Evolutionary conservation across 1,140 invertebrate species (phyloP).

Genomic region (Drosophila tani): DNA sequence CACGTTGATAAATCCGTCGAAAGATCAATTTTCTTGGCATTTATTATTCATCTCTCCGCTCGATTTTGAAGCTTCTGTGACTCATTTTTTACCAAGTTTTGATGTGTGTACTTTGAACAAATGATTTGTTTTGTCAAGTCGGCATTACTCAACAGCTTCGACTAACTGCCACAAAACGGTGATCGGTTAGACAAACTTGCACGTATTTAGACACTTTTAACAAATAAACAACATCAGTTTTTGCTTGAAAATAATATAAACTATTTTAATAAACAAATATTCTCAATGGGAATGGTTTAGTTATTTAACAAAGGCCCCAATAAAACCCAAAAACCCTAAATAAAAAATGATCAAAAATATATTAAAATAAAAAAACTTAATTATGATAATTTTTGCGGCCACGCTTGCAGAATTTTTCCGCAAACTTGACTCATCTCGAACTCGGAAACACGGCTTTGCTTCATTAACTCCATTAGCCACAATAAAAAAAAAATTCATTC

Average conservation of each 20-base stretch:
- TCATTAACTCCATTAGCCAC: constrained; percentile 28
- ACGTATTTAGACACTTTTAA: not conserved
- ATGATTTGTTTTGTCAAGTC: constrained; percentile 36
- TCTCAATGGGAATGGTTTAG: not conserved
- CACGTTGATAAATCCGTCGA: not conserved
- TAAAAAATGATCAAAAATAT: not conserved
- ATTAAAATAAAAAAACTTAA: not conserved
- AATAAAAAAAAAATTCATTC: constrained; percentile 2
- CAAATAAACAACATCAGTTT: not conserved
- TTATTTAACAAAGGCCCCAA: too few species aligned
- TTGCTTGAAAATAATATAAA: not conserved
- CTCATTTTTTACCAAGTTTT: constrained; percentile 15
- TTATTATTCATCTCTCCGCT: not conserved
- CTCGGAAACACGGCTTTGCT: not conserved
- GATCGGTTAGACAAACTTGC: constrained; percentile 14
- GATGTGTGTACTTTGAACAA: constrained; percentile 13
- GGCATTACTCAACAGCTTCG: constrained; percentile 49
- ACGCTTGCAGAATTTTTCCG: constrained; percentile 1
- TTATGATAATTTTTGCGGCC: not conserved
- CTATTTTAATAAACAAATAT: not conserved
- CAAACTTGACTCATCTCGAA: constrained; percentile 10
- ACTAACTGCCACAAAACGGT: constrained; percentile 7
- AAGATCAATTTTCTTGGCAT: not conserved
- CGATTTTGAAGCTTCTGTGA: not conserved
- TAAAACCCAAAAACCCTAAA: too few species aligned